A percentile compares a stretch with the other conserved stretches of the same genome.
phyloP scores from a whole-genome alignment of 2,888 invertebrate species.

The Sepioteuthis lessoniana region DNA sequence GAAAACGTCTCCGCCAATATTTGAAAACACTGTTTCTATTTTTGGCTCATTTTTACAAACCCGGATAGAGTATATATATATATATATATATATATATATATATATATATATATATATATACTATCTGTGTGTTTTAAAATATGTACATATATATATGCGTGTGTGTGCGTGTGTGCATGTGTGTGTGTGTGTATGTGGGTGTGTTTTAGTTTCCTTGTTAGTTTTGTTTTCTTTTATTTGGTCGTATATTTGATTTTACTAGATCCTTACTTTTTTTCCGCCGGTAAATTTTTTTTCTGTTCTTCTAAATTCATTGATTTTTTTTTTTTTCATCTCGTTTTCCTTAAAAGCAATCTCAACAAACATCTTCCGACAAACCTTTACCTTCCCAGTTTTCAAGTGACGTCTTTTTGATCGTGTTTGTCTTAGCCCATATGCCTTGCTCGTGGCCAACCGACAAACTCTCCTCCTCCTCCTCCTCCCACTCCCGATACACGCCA shows the following conservation, averaged over 20 bases:
- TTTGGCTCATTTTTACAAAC: too few relatives aligned
- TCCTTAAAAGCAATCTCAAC: neutral
- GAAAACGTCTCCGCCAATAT: too few relatives aligned
- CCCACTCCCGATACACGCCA: too few relatives aligned
- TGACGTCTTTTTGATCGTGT: too few relatives aligned
- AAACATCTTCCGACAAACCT: neutral
- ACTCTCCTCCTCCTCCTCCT: too few relatives aligned
- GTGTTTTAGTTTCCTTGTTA: too few relatives aligned
- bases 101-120: neutral
- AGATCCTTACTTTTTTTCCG: neutral
- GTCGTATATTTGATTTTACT: neutral
- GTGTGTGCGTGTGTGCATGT: too few relatives aligned
- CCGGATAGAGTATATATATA: neutral
- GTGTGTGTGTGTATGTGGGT: too few relatives aligned
- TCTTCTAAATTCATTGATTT: neutral
- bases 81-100: neutral
- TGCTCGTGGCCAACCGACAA: neutral
- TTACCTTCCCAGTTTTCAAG: neutral
- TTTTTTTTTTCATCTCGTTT: neutral
- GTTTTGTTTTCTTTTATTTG: neutral
- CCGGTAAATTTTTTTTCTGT: neutral
- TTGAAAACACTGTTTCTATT: too few relatives aligned
- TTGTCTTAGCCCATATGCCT: neutral
- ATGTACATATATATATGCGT: too few relatives aligned
- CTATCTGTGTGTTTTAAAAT: too few relatives aligned